phyloP scores from a whole-genome alignment of 2,797 vertebrate genomes.

The Macropodus opercularis region DNA sequence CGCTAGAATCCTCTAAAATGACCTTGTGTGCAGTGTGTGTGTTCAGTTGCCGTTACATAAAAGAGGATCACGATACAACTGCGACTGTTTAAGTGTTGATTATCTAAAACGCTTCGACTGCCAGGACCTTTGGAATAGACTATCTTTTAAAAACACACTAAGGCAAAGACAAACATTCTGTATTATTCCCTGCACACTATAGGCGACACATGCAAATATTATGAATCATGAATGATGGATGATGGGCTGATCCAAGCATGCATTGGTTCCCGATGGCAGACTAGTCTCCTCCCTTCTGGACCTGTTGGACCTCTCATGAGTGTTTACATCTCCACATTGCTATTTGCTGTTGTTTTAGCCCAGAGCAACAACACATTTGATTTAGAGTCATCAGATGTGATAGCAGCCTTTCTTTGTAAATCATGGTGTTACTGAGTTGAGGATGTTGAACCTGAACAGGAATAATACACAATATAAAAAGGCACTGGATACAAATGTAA shows the following conservation, averaged over 20 bases:
- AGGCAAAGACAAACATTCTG: background rate
- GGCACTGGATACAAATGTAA: background rate
- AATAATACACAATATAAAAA: background rate
- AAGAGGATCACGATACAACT: background rate
- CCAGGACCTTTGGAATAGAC: slow-evolving; percentile 13
- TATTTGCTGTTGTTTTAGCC: background rate
- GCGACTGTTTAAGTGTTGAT: background rate
- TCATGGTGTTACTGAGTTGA: too few species aligned
- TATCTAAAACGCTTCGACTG: too few species aligned
- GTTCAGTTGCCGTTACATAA: background rate
- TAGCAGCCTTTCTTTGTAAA: background rate
- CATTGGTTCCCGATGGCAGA: background rate
- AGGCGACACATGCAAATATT: slow-evolving; percentile 25
- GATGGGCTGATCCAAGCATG: slow-evolving; percentile 3
- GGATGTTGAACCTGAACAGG: too few species aligned
- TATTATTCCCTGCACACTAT: slow-evolving; percentile 26
- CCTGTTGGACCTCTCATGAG: background rate
- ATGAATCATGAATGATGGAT: slow-evolving; percentile 38
- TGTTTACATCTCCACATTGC: background rate
- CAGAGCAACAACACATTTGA: background rate
- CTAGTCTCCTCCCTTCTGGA: background rate
- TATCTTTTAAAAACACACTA: slow-evolving; percentile 4
- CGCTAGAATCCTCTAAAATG: background rate
- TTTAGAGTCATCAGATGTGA: background rate
- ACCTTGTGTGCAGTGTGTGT: background rate